Evolutionary conservation across 2,797 vertebrate species (phyloP).

Genomic region (Setipinna tenuifilis): DNA sequence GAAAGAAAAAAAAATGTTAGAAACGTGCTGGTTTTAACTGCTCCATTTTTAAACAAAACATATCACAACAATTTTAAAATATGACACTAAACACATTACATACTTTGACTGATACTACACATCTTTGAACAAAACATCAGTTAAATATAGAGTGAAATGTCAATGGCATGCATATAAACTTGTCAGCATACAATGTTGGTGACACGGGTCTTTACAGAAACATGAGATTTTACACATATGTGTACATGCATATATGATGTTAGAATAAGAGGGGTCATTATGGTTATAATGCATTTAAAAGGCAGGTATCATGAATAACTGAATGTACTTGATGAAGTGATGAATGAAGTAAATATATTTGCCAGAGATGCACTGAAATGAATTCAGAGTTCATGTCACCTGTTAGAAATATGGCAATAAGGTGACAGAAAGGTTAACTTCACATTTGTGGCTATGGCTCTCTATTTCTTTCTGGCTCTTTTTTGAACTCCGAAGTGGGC

Average conservation of each 20-base stretch:
- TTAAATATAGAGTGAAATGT: neutral
- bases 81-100: neutral
- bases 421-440: no score
- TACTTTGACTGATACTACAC: neutral
- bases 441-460: no score
- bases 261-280: neutral
- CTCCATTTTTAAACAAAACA: neutral
- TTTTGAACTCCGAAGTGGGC: no score
- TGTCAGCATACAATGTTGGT: neutral
- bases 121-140: neutral
- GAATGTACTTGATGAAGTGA: no score
- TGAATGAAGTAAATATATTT: no score
- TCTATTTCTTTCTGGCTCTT: no score
- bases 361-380: no score
- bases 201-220: neutral
- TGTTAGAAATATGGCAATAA: no score
- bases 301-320: neutral
- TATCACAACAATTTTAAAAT: neutral
- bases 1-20: neutral
- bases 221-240: neutral
- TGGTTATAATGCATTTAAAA: neutral
- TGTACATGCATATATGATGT: neutral
- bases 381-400: no score
- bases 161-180: neutral
- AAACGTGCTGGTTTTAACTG: neutral